A percentile compares a stretch with the other conserved stretches of the same genome.
These are phyloP conservation scores for Myotis findleyi DNA, from an alignment of 2,797 vertebrate genomes.

Conservation along the genomic window DNA sequence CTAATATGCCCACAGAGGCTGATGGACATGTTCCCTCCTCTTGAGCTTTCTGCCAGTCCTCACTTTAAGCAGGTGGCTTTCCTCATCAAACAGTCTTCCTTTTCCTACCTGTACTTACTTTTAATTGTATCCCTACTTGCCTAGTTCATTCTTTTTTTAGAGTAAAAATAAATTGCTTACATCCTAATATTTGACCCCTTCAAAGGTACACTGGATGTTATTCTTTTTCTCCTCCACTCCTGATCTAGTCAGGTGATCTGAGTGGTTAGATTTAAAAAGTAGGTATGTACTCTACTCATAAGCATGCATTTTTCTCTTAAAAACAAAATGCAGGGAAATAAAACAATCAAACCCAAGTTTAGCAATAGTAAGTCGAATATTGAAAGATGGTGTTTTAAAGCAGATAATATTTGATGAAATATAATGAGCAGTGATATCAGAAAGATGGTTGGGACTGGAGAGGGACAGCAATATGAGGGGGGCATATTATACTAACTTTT, in stretches of 20 bases:
- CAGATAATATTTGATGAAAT: not conserved
- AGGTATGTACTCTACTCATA: not conserved
- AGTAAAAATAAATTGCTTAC: not conserved
- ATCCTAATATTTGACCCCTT: not conserved
- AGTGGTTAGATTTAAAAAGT: not conserved
- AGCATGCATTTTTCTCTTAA: not conserved
- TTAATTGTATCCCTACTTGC: not conserved
- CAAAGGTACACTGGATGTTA: not conserved
- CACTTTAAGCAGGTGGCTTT: not conserved
- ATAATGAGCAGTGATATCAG: not conserved
- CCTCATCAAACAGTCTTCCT: not conserved
- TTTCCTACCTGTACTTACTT: not conserved
- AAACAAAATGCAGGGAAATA: not conserved
- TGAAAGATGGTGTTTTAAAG: slow-evolving; percentile 11
- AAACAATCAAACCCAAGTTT: not conserved
- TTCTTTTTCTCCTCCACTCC: not conserved
- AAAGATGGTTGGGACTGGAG: not conserved
- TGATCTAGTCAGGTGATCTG: not conserved
- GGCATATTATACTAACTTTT: not conserved
- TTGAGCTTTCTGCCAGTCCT: not conserved
- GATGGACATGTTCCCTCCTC: not conserved
- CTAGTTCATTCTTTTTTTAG: slow-evolving; percentile 12
- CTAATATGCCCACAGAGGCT: not conserved
- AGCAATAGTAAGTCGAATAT: slow-evolving; percentile 1
- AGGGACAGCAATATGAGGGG: not conserved